These are phyloP conservation scores for Aratinga solstitialis DNA, from an alignment of 2,797 vertebrate genomes.

Conservation along the genomic window DNA sequence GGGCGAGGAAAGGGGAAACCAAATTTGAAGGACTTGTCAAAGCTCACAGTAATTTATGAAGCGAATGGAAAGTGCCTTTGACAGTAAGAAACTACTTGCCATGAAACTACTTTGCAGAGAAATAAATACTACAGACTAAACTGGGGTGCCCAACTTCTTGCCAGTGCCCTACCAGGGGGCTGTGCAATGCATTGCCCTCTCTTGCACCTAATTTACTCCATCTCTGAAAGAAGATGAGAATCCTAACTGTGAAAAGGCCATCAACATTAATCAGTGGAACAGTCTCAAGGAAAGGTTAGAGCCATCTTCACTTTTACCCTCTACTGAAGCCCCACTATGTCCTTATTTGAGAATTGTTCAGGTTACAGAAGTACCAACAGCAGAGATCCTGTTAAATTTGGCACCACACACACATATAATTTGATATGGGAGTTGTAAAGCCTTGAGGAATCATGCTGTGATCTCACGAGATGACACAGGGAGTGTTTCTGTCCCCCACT, in stretches of 20 bases:
- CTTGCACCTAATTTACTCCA: not conserved
- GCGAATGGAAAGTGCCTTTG: slow-evolving; percentile 30
- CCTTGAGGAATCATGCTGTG: not conserved
- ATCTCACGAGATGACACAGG: not conserved
- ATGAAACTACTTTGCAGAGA: slow-evolving; percentile 7
- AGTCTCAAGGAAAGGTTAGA: not conserved
- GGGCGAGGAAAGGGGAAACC: not conserved
- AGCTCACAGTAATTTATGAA: slow-evolving; percentile 42
- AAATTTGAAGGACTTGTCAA: slow-evolving; percentile 62
- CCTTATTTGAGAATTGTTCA: not conserved
- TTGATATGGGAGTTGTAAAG: not conserved
- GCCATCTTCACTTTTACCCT: not conserved
- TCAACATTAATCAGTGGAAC: not conserved
- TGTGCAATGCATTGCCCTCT: not conserved
- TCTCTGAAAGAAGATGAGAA: not conserved
- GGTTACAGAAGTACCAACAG: not conserved
- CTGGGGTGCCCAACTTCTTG: not conserved
- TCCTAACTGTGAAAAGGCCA: not conserved
- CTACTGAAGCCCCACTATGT: not conserved
- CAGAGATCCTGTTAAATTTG: not conserved
- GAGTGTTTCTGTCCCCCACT: not conserved
- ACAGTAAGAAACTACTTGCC: slow-evolving; percentile 28
- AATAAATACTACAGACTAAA: slow-evolving; percentile 3
- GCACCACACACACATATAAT: not conserved
- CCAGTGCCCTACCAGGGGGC: not conserved